Percentiles rank a stretch among this genome's conserved stretches.
Evolutionary conservation across 2,888 invertebrate genomes (phyloP).

Genomic region (Dusona sp.): DNA sequence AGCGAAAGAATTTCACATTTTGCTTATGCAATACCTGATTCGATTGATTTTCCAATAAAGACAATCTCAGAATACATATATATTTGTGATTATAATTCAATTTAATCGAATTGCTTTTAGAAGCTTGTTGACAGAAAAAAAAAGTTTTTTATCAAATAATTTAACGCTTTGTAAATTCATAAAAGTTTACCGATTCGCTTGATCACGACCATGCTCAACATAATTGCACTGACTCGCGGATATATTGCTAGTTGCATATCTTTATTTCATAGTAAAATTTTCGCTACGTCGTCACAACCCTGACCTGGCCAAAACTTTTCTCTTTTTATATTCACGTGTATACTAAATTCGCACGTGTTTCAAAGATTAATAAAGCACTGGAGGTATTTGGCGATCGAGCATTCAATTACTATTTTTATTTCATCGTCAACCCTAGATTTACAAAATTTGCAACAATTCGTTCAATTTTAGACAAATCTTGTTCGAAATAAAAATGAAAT

Average conservation of each 20-base stretch:
- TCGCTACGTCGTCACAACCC: constrained; percentile 36
- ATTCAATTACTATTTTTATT: not conserved
- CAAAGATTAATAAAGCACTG: not conserved
- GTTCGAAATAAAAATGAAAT: too few species aligned
- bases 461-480: too few species aligned
- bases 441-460: too few species aligned
- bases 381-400: not conserved
- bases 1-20: not conserved
- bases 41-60: not conserved
- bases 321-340: not conserved
- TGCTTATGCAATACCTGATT: not conserved
- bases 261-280: constrained; percentile 21
- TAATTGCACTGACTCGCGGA: constrained; percentile 19
- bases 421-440: not conserved
- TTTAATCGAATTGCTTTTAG: not conserved
- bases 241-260: constrained; percentile 19
- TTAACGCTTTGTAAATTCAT: constrained; percentile 13
- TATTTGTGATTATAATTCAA: not conserved
- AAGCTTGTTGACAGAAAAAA: not conserved
- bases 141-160: not conserved
- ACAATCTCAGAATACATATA: not conserved
- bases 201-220: constrained; percentile 65
- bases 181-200: constrained; percentile 12
- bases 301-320: constrained; percentile 43
- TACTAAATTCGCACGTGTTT: too few species aligned